Base-by-base conservation (phyloP, 92 coral and sea anemone genomes). In the Paragorgia papillata region DNA sequence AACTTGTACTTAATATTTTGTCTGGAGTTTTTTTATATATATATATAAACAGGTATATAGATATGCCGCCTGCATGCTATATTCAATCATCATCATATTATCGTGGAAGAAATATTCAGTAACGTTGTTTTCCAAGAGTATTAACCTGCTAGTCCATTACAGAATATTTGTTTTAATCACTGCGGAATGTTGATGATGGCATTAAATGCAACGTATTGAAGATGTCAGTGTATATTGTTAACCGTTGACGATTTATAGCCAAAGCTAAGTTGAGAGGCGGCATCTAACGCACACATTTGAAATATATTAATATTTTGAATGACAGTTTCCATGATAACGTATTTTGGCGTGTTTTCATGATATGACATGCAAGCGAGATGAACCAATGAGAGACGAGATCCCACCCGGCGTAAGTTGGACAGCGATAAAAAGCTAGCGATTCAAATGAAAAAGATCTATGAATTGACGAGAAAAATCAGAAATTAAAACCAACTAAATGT, bases 231-330 rank as follows among this genome's bases (percentile, higher is more conserved):
- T 22, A 9, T 56, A 15, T 56, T 56, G 30, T 56, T 22, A 22
- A 31, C 10, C 33, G 62, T 28, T 56, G 62, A 9, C 62, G 28
- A 22, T 56, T 4, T 56, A n/a, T n/a, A 56, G 29, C 22, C 30
- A 56, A 28, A 22, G 62, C 31, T 56, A 56, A 56, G 13, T 56
- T 22, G 62, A 22, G 14, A 15, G 62, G 62, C 62, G 62, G 62
- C 30, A 1, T 4, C 9, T 56, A 7, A 13, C 62, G 22, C 8
- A 56, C 13, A 28, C 33, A 56, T 28, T 22, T 22, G 4, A 71
- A 54, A 71, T 71, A 50, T 71, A 71, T 71, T 51, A 71, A 51
- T 71, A 19, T 33, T 55, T 53, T 71, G 78, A 71, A 7, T 71
- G 78, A 71, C 78, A 71, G 78, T 71, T 53, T 8, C 78, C 26